Evolutionary conservation across 2,113 vertebrate species (phyloP).

Genomic region (Rhizomys pruinosus): DNA sequence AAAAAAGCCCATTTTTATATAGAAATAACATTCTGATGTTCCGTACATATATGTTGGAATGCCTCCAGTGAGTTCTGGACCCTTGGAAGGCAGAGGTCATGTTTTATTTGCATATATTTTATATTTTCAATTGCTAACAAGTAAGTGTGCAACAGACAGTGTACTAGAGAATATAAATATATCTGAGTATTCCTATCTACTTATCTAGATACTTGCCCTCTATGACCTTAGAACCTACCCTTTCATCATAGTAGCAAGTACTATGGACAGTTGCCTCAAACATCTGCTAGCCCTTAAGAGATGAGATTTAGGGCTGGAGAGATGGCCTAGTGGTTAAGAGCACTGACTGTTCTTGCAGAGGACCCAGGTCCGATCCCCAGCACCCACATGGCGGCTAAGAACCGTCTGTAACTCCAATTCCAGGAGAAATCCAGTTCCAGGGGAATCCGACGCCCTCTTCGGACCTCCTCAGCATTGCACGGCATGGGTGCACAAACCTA

Average conservation of each 20-base stretch:
- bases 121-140: background rate
- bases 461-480: too few relatives aligned
- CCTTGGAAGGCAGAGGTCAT: conserved; percentile 4
- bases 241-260: background rate
- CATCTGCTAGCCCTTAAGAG: background rate
- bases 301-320: background rate
- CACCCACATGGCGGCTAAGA: too few relatives aligned
- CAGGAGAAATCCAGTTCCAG: too few relatives aligned
- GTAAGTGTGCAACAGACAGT: background rate
- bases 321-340: too few relatives aligned
- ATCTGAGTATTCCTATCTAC: background rate
- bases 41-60: background rate
- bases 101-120: conserved; percentile 37
- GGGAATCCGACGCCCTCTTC: too few relatives aligned
- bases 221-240: background rate
- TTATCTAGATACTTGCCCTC: background rate
- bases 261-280: background rate
- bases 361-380: too few relatives aligned
- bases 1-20: background rate
- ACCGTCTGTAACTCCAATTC: too few relatives aligned
- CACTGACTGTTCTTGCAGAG: too few relatives aligned
- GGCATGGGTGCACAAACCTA: too few relatives aligned
- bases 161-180: background rate
- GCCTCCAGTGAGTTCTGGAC: background rate
- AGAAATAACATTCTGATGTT: background rate